Percentiles rank a stretch among this genome's conserved stretches.
Conservation (phyloP, 2,888 invertebrate species). For the Sphecodes monilicornis region DNA sequence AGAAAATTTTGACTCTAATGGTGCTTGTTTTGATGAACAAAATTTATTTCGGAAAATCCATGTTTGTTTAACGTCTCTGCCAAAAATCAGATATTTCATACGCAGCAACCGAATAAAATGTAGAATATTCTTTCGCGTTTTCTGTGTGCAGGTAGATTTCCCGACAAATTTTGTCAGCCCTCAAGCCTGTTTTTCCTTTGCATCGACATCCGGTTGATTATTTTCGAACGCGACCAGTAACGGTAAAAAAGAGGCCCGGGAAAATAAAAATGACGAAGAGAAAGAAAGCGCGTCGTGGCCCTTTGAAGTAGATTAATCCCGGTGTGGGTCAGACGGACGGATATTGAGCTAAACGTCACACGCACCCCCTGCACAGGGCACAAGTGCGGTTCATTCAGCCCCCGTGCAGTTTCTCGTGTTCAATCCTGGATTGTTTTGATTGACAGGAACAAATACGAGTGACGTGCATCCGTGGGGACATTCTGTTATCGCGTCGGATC, state of each 20-base stretch:
- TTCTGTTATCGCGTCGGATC: conserved; percentile 56
- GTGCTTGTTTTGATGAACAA: too few relatives aligned
- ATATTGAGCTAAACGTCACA: conserved; percentile 70
- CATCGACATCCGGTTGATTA: neutral
- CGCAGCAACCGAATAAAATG: too few relatives aligned
- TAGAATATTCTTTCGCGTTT: too few relatives aligned
- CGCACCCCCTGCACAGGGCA: conserved; percentile 45
- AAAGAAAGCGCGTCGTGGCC: conserved; percentile 14
- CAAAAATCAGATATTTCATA: too few relatives aligned
- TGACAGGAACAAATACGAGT: conserved; percentile 76
- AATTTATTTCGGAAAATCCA: too few relatives aligned
- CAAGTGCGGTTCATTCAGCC: conserved; percentile 53
- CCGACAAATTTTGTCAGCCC: neutral
- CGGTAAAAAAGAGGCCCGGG: conserved; percentile 21
- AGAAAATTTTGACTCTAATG: too few relatives aligned
- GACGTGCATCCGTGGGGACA: conserved; percentile 62
- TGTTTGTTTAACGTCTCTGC: too few relatives aligned
- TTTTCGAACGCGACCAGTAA: neutral
- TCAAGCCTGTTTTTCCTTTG: neutral
- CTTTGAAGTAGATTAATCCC: conserved; percentile 74
- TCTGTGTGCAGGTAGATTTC: too few relatives aligned
- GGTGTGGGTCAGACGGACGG: conserved; percentile 67
- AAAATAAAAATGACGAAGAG: conserved; percentile 9
- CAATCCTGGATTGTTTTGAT: conserved; percentile 73
- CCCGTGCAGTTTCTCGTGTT: conserved; percentile 45